phyloP scores from a whole-genome alignment of 1,140 invertebrate genomes.

The Ditylenchus dipsaci region DNA sequence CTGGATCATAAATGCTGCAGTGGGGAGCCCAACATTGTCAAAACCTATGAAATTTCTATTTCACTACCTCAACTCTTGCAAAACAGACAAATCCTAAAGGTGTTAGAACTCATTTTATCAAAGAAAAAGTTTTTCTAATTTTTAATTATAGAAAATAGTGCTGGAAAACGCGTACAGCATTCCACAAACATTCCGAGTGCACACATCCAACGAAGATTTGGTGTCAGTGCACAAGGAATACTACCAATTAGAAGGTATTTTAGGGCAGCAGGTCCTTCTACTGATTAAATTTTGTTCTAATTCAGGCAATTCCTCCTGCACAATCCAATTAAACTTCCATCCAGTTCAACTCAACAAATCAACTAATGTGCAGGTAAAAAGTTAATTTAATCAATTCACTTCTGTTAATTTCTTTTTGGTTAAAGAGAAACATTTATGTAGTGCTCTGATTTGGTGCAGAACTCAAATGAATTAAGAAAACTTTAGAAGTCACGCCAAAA shows the following conservation, averaged over 20 bases:
- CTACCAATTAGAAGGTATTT: slow-evolving; percentile 11
- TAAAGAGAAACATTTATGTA: background rate
- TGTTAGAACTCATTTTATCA: background rate
- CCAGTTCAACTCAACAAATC: slow-evolving; percentile 20
- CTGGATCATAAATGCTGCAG: slow-evolving; percentile 28
- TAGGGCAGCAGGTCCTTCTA: no score
- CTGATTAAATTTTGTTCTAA: no score
- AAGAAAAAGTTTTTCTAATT: background rate
- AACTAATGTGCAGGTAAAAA: slow-evolving; percentile 9
- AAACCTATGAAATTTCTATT: slow-evolving; percentile 39
- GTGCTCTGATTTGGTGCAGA: slow-evolving; percentile 13
- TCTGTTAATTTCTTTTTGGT: no score
- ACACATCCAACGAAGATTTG: slow-evolving; percentile 32
- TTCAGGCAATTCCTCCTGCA: background rate
- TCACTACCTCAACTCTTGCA: slow-evolving; percentile 5
- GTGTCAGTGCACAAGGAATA: slow-evolving; percentile 31
- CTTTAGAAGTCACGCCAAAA: background rate
- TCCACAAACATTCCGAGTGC: slow-evolving; percentile 25
- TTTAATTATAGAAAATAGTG: slow-evolving; percentile 33
- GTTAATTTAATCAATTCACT: no score
- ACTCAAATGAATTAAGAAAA: no score
- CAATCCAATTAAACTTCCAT: slow-evolving; percentile 24
- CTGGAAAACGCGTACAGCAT: slow-evolving; percentile 38
- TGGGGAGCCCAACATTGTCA: slow-evolving; percentile 43
- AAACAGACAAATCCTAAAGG: slow-evolving; percentile 23